Percentiles rank a stretch among this genome's conserved stretches.
Conservation (phyloP, 2,888 invertebrate genomes). For the Tuberolachnus salignus region DNA sequence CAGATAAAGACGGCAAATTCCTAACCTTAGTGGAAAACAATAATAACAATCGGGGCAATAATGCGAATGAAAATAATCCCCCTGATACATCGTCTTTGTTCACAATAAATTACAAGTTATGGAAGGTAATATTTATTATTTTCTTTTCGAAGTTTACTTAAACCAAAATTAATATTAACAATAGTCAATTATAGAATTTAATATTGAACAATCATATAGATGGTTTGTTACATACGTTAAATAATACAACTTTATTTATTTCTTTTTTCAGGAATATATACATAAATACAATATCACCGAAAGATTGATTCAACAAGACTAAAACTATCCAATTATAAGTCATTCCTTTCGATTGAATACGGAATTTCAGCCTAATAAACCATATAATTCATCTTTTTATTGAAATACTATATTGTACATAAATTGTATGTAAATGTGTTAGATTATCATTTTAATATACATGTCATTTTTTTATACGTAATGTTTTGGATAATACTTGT, state of each 20-base stretch:
- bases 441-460: no score
- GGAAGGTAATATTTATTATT: conserved; percentile 32
- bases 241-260: not conserved
- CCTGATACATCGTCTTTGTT: not conserved
- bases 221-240: not conserved
- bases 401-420: no score
- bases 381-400: no score
- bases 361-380: no score
- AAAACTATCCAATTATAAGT: no score
- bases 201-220: not conserved
- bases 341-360: no score
- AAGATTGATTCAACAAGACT: conserved; percentile 6
- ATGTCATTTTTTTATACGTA: no score
- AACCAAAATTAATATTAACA: not conserved
- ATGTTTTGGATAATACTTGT: no score
- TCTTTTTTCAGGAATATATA: conserved; percentile 23
- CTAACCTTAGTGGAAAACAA: not conserved
- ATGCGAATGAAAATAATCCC: not conserved
- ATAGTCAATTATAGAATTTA: not conserved
- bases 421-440: no score
- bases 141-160: no score
- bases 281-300: conserved; percentile 10
- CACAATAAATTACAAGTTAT: conserved; percentile 17
- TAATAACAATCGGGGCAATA: not conserved
- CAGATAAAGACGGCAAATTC: not conserved